phyloP scores from a whole-genome alignment of 2,888 invertebrate species.

The Leptura quadrifasciata region DNA sequence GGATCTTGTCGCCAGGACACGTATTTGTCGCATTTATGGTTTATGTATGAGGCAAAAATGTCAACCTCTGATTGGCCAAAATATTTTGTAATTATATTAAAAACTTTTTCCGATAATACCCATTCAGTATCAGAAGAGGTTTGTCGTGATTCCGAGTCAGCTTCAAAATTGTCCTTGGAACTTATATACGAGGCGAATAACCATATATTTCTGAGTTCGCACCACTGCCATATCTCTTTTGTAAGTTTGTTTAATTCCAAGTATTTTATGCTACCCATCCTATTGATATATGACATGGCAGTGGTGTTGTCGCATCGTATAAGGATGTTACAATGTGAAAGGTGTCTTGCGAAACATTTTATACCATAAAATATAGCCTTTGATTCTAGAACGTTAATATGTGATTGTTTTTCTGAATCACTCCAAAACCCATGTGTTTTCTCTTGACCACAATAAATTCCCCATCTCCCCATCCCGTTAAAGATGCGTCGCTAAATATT shows the following conservation, averaged over 20 bases:
- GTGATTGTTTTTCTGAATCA: not conserved
- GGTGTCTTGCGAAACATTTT: not conserved
- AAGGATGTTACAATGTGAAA: not conserved
- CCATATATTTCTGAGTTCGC: conserved; percentile 50
- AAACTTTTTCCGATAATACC: not conserved
- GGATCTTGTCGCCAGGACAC: too few species aligned
- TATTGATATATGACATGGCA: too few species aligned
- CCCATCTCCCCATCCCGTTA: not conserved
- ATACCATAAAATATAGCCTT: conserved; percentile 7
- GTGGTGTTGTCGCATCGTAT: conserved; percentile 39
- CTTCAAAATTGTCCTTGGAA: conserved; percentile 6
- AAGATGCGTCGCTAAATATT: not conserved
- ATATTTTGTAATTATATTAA: not conserved
- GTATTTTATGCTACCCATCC: conserved; percentile 35
- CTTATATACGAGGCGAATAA: conserved; percentile 11
- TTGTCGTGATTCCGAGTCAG: conserved; percentile 9
- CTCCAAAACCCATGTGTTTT: not conserved
- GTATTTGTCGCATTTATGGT: not conserved
- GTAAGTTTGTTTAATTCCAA: conserved; percentile 9
- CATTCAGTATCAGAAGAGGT: not conserved
- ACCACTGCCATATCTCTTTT: conserved; percentile 53
- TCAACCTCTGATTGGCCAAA: not conserved
- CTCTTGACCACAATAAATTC: too few species aligned
- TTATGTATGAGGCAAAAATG: not conserved
- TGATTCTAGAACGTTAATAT: conserved; percentile 8